Conservation (phyloP, 2,888 invertebrate genomes). For the Orthosia incerta region DNA sequence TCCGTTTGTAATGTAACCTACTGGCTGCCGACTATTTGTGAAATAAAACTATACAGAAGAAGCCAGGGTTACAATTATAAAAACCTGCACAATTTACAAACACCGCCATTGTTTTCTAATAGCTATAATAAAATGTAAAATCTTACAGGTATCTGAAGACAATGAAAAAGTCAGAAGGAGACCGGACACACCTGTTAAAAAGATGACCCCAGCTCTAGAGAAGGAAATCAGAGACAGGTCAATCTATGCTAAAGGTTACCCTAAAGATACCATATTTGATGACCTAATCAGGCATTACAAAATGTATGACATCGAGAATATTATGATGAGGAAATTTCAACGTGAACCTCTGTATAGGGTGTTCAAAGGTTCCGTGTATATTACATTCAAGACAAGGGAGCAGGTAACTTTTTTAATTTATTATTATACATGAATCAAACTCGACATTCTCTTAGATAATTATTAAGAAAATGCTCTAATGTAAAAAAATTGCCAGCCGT, state of each 20-base stretch:
- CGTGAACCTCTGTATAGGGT: constrained; percentile 91
- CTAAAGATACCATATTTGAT: constrained; percentile 93
- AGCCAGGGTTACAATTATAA: neutral
- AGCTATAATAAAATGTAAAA: too few species aligned
- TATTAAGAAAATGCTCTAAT: too few species aligned
- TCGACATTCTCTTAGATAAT: too few species aligned
- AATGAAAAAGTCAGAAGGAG: constrained; percentile 94
- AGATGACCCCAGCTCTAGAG: constrained; percentile 95
- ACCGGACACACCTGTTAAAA: constrained; percentile 94
- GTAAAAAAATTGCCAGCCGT: too few species aligned
- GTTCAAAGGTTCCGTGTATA: constrained; percentile 98
- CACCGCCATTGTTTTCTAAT: too few species aligned
- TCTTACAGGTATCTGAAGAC: constrained; percentile 92
- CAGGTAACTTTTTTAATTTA: constrained; percentile 78
- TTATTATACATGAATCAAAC: neutral
- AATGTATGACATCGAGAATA: constrained; percentile 93
- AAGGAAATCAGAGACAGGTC: constrained; percentile 94
- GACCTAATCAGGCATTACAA: constrained; percentile 94
- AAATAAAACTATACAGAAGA: neutral
- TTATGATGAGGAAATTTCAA: constrained; percentile 91
- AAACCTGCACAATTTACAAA: neutral
- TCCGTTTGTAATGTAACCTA: neutral
- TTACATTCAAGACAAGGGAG: constrained; percentile 95
- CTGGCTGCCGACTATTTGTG: too few species aligned
- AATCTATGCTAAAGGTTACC: constrained; percentile 97